Conservation (phyloP, 2,888 invertebrate genomes). For the Pristionchus entomophagus region DNA sequence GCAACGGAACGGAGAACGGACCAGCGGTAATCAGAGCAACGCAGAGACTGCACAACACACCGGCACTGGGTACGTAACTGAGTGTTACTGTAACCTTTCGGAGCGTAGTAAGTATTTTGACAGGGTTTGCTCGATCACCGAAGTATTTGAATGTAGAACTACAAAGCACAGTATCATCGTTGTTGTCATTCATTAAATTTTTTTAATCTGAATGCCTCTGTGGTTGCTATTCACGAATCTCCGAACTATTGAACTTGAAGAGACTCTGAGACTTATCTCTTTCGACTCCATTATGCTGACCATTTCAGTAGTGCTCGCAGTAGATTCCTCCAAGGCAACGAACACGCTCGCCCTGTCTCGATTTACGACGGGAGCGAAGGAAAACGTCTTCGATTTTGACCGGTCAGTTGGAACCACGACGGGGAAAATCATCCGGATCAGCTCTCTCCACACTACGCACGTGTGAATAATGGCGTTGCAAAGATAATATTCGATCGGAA, state of each 20-base stretch:
- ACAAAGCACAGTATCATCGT: no score
- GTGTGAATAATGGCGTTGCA: no score
- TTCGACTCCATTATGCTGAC: no score
- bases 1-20: constrained; percentile 55
- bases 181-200: no score
- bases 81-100: not conserved
- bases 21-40: constrained; percentile 53
- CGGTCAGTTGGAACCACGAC: not conserved
- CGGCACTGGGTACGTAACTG: constrained; percentile 13
- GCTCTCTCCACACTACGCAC: no score
- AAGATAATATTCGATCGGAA: no score
- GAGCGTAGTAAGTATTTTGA: no score
- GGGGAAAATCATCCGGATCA: no score
- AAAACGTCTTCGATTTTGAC: constrained; percentile 63
- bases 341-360: constrained; percentile 42
- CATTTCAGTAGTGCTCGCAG: constrained; percentile 48
- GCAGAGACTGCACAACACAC: constrained; percentile 50
- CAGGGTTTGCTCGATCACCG: no score
- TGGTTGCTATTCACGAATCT: no score
- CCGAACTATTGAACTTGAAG: not conserved
- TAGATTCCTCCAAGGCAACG: constrained; percentile 52
- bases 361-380: constrained; percentile 53
- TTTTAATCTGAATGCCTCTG: no score
- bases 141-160: no score
- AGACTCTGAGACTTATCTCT: not conserved